Base-by-base conservation (phyloP, 2,113 vertebrate species). In the Larimichthys crocea region DNA sequence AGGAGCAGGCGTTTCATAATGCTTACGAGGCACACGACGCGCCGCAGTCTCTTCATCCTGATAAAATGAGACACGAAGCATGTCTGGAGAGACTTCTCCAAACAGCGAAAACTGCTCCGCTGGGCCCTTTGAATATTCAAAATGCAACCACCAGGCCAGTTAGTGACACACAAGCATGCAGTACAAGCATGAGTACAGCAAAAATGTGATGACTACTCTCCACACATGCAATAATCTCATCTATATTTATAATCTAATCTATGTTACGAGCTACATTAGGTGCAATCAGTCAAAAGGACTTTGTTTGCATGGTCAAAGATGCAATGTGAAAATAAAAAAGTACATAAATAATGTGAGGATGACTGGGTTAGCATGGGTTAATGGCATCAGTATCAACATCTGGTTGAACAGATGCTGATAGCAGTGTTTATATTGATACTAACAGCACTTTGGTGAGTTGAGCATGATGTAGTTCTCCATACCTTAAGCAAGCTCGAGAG, bases 401-500 rank as follows among this genome's bases (percentile, higher is more conserved):
- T 71, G 49, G 15, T 16, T 63, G 5, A 80, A 70, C 26, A 77
- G 52, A 76, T 74, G 55, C 5, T 69, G 11, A 75, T 19, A 8
- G 8, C 35, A 22, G 64, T 60, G 57, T 48, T 65, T 19, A 73
- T 56, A 11, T 26, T 42, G 2, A 64, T 9, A n/a, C 15, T 48
- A 76, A 46, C 0, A 53, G 11, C 20, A 52, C 10, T 59, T 59
- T 31, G 40, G 22, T 62, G 29, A 49, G 31, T 8, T 59, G 20
- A 53, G 29, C 74, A 74, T 71, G 49, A 77, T 61, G 63, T 59
- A 62, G 22, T 76, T 46, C 49, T 73, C 69, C 94, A 82, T 93
- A 99, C 98, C 97, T 95, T 97, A 63, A 97, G 97, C 91, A 99
- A 95, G 85, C 97, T 98, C 67, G 98, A 99, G 19, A 99, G 97